Evolutionary conservation across 2,113 vertebrate species (phyloP).

Genomic region (Ctenodactylus gundi): DNA sequence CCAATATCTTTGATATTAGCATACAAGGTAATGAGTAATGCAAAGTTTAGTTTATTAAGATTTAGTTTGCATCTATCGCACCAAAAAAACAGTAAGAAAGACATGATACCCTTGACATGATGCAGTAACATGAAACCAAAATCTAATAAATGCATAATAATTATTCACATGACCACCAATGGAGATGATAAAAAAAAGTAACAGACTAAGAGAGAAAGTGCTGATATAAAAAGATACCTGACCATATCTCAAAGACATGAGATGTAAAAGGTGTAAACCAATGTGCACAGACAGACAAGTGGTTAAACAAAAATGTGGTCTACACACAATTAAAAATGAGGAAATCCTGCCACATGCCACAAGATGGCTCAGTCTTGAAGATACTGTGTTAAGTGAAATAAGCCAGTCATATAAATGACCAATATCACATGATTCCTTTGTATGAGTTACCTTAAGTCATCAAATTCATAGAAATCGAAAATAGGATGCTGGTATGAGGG

Average conservation of each 20-base stretch:
- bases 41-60: background rate
- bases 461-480: background rate
- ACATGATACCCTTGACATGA: background rate
- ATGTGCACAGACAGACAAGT: background rate
- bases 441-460: background rate
- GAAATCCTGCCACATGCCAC: background rate
- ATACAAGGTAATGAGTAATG: background rate
- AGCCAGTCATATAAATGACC: background rate
- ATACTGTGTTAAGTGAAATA: background rate
- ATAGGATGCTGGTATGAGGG: background rate
- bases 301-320: background rate
- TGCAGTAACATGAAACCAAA: background rate
- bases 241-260: background rate
- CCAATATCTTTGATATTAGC: background rate
- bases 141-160: background rate
- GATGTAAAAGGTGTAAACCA: background rate
- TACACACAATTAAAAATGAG: rapidly evolving
- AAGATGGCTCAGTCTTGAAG: background rate
- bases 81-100: background rate
- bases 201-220: background rate
- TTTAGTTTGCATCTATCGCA: background rate
- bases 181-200: background rate
- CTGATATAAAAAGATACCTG: background rate
- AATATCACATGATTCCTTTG: background rate
- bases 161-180: background rate